Evolutionary conservation across 2,113 vertebrate species (phyloP), one percentile per base, ranked within the genome.

Genomic region (Eudorcas thomsonii): DNA sequence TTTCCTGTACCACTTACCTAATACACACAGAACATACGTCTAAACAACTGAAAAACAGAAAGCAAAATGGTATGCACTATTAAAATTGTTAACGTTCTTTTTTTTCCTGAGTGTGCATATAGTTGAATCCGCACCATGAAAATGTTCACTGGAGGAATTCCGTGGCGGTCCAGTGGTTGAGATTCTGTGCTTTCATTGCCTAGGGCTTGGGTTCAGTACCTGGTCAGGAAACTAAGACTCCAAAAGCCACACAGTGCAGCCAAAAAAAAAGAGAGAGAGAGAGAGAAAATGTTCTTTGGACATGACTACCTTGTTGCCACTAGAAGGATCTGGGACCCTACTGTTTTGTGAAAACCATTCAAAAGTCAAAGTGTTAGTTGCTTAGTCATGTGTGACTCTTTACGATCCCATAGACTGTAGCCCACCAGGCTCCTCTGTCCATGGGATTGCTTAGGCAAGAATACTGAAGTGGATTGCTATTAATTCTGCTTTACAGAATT

Each of bases 51-150:
- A 43, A 21, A 15, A 30, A 28, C 12, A 23, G 23, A n/a, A 28
- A 30, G 39, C 36, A 54, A 39, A n/a, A 43, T 0, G 2, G 43
- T 33, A 4, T 4, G 7, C 0, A 0, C 36, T 3, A 26, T 21
- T 2, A 9, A 10, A 36, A n/a, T 2, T 17, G 19, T 2, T 0
- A 14, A 25, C 2, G 0, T 25, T 54, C 52, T 62, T 50, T 7
- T 2, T 71, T 74, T 14, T 1, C 67, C 74, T 33, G 30, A 17
- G n/a, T 0, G 5, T 5, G 2, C 6, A 2, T 10, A 14, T 0
- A 2, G 30, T 2, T 4, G 26, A 28, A 15, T 6, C 85, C 15
- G 6, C 6, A 3, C 11, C 12, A 5, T 17, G 3, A 9, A 36
- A 39, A 7, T 82, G 30, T n/a, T 19, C 45, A 50, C 7, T 78